A percentile compares a stretch with the other conserved stretches of the same genome.
phyloP scores from a whole-genome alignment of 2,888 invertebrate species.

The Drosophila hawaiiensis region DNA sequence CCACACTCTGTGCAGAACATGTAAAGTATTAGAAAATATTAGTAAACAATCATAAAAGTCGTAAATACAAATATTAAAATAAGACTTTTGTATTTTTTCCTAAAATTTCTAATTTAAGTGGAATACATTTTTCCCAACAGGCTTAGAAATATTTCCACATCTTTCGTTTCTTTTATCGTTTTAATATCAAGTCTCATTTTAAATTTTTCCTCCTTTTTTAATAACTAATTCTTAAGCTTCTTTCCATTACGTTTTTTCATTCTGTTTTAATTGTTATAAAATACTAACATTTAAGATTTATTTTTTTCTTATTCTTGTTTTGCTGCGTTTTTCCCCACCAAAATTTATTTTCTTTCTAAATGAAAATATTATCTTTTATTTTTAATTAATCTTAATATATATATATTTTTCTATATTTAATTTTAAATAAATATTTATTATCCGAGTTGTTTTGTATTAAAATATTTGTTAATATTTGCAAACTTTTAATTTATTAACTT shows the following conservation, averaged over 20 bases:
- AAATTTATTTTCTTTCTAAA: too few species aligned
- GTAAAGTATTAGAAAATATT: neutral
- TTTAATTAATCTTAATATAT: neutral
- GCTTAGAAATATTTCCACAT: too few species aligned
- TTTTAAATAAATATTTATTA: neutral
- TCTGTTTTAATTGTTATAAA: neutral
- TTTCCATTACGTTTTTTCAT: neutral
- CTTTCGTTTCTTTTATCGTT: neutral
- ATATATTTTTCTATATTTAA: neutral
- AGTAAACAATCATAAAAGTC: neutral
- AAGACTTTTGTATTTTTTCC: neutral
- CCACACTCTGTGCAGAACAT: neutral
- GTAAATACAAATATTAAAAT: neutral
- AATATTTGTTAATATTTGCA: neutral
- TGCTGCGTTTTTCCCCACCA: neutral
- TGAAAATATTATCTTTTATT: neutral
- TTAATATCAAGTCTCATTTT: neutral
- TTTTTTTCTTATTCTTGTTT: neutral
- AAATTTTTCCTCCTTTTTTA: accelerated
- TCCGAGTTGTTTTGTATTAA: accelerated
- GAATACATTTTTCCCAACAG: neutral
- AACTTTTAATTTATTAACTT: neutral
- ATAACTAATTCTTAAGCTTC: neutral
- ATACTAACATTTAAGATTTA: neutral
- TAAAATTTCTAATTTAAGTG: neutral